A percentile compares a stretch with the other conserved stretches of the same genome.
phyloP scores from a whole-genome alignment of 1,140 invertebrate species.

The Drosophila mayri region DNA sequence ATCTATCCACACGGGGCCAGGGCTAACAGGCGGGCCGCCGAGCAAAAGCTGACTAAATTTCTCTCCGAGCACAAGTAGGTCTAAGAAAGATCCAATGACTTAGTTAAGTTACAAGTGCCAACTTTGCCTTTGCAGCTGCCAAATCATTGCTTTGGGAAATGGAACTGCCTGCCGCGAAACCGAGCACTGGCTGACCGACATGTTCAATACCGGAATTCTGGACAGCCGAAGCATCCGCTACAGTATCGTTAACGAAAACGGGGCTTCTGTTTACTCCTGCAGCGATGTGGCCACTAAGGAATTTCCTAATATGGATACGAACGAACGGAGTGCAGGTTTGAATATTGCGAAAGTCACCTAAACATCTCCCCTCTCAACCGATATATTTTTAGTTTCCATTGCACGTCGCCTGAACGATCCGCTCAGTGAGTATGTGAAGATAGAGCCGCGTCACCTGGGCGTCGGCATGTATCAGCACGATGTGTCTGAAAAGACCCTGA shows the following conservation, averaged over 20 bases:
- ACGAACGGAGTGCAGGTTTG: constrained; percentile 91
- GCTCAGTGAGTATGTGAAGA: constrained; percentile 95
- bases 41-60: constrained; percentile 62
- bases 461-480: constrained; percentile 98
- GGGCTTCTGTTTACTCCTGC: constrained; percentile 96
- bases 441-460: constrained; percentile 95
- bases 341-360: too few relatives aligned
- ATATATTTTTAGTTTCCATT: constrained; percentile 89
- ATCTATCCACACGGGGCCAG: constrained; percentile 88
- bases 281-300: constrained; percentile 93
- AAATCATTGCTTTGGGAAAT: constrained; percentile 94
- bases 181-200: constrained; percentile 89
- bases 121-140: constrained; percentile 86
- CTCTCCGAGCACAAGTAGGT: constrained; percentile 65
- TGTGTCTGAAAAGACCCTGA: constrained; percentile 91
- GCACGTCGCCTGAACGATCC: constrained; percentile 95
- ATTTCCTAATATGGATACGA: constrained; percentile 92
- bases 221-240: constrained; percentile 88
- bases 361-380: neutral
- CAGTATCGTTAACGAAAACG: constrained; percentile 95
- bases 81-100: too few relatives aligned
- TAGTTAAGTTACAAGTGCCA: neutral
- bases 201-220: constrained; percentile 87
- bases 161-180: constrained; percentile 95
- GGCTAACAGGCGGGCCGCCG: constrained; percentile 52